These are phyloP conservation scores for Phytoseiulus persimilis DNA, from an alignment of 2,888 invertebrate species.

Conservation along the genomic window DNA sequence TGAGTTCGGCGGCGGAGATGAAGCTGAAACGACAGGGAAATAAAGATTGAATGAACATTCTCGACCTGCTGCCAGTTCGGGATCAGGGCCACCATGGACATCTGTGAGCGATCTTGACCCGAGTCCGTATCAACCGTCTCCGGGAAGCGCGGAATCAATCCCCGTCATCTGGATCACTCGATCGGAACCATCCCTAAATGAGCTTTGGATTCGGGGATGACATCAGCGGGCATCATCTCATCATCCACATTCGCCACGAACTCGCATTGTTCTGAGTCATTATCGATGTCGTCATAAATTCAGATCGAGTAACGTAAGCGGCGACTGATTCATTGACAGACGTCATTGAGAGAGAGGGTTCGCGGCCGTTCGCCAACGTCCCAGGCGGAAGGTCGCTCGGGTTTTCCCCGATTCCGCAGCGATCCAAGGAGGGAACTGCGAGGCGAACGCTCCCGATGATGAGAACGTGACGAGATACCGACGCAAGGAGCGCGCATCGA, in stretches of 20 bases:
- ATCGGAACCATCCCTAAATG: not conserved
- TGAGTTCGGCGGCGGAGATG: conserved; percentile 93
- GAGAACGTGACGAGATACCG: too few relatives aligned
- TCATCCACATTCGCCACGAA: not conserved
- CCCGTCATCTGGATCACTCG: not conserved
- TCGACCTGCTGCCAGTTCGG: too few relatives aligned
- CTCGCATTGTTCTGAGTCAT: not conserved
- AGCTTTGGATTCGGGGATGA: not conserved
- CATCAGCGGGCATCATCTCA: not conserved
- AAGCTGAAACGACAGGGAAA: conserved; percentile 53
- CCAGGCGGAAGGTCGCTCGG: not conserved
- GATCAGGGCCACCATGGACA: too few relatives aligned
- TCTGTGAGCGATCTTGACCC: too few relatives aligned
- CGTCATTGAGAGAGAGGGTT: not conserved
- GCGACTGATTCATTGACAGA: not conserved
- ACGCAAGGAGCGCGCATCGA: too few relatives aligned
- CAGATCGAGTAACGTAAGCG: not conserved
- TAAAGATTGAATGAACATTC: too few relatives aligned
- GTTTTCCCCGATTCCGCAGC: not conserved
- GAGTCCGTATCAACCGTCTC: too few relatives aligned
- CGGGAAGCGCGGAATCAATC: not conserved
- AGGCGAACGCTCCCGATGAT: too few relatives aligned
- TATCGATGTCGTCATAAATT: not conserved
- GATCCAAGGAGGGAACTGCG: too few relatives aligned
- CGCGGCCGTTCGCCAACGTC: not conserved